Evolutionary conservation across 2,797 vertebrate species (phyloP), one percentile per base, ranked within the genome.

Genomic region (Coregonus suidteri): DNA sequence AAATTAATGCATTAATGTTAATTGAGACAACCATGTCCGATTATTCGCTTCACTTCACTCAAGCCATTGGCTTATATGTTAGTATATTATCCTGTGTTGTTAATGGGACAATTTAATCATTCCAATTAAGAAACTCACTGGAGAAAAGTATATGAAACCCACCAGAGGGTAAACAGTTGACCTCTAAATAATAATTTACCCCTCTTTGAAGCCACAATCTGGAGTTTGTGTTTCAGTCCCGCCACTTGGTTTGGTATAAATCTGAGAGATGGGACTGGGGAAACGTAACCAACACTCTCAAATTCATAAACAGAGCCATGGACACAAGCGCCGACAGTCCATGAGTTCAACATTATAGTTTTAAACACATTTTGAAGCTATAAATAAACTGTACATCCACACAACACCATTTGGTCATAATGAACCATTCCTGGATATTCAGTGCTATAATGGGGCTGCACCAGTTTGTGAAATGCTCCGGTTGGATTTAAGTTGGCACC

Each of bases 401-500:
- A 67, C 51, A 68, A 41, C 74, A 71, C 77, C 2, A 47, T 11
- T 47, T 47, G 41, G 41, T 47, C 41, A 47, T 47, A n/a, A 20
- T 18, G 56, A 20, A 59, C 56, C 16, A 59, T 86, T 67, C 4
- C 79, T 66, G 76, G 73, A 85, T 84, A 85, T 81, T 79, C 62
- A 72, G 77, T 30, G 16, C 79, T 81, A 35, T 67, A 83, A 81
- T 79, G 69, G 35, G 74, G 7, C 41, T 11, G 41, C 41, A 83
- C 74, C 80, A 52, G 81, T 83, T 82, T 82, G 71, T 84, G 79
- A 89, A 79, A 88, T 84, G 81, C 88, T 86, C 78, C 78, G 73
- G 35, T 56, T 80, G 86, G 87, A 91, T 90, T 88, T 83, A 89
- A 88, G 78, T 79, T 88, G 87, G 83, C 89, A 89, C 74, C 81